phyloP scores from a whole-genome alignment of 2,888 invertebrate species.

The Ecdyonurus torrentis region DNA sequence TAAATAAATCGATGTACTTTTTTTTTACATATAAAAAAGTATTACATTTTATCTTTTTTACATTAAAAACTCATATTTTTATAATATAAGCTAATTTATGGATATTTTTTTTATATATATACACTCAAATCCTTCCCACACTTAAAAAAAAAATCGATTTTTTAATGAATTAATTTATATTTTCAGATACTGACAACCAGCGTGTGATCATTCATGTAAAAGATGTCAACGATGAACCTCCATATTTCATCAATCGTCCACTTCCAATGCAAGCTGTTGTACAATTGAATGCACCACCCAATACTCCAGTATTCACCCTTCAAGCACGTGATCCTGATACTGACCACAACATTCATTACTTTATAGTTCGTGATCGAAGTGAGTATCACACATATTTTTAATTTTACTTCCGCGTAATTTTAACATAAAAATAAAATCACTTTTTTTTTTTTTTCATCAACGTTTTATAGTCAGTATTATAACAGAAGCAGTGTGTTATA shows the following conservation, averaged over 20 bases:
- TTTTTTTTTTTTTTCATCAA: no score
- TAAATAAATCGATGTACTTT: no score
- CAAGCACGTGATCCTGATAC: conserved; percentile 94
- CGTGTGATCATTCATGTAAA: conserved; percentile 88
- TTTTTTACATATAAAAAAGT: no score
- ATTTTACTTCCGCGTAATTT: not conserved
- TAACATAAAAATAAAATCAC: conserved; percentile 24
- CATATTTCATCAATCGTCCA: conserved; percentile 93
- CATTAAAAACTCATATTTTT: no score
- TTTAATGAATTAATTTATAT: conserved; percentile 9
- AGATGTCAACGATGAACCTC: conserved; percentile 93
- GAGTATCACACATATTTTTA: conserved; percentile 18
- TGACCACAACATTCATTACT: conserved; percentile 90
- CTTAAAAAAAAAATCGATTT: no score
- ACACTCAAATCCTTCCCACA: no score
- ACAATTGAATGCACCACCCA: conserved; percentile 85
- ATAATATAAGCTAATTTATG: no score
- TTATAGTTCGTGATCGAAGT: conserved; percentile 80
- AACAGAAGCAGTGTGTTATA: no score
- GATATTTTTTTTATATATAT: no score
- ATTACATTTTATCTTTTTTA: no score
- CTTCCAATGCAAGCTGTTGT: conserved; percentile 96
- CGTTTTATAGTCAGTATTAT: conserved; percentile 22
- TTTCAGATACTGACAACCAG: conserved; percentile 84
- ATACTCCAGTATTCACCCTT: conserved; percentile 92